Conservation (phyloP, 2,797 vertebrate species). For the Dicrostonyx torquatus region DNA sequence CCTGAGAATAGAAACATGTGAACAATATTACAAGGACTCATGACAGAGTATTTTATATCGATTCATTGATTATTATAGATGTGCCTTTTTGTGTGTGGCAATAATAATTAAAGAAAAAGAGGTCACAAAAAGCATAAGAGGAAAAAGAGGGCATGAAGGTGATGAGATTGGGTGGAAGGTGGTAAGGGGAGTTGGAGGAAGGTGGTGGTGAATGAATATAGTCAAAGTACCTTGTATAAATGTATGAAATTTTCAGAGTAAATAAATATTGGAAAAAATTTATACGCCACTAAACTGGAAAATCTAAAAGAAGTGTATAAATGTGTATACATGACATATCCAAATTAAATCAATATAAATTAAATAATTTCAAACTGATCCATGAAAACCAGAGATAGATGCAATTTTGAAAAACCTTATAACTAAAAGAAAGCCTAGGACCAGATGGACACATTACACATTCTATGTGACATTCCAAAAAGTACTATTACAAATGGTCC, state of each 20-base stretch:
- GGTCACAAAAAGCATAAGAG: neutral
- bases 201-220: neutral
- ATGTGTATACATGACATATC: neutral
- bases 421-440: neutral
- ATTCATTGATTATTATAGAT: neutral
- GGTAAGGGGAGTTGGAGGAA: neutral
- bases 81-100: neutral
- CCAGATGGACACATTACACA: neutral
- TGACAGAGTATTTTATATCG: neutral
- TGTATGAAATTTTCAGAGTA: neutral
- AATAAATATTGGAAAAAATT: neutral
- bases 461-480: neutral
- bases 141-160: neutral
- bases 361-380: neutral
- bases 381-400: neutral
- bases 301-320: neutral
- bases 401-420: neutral
- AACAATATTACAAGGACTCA: neutral
- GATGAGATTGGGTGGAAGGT: neutral
- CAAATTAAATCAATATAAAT: neutral
- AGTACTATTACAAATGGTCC: neutral
- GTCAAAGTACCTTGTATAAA: neutral
- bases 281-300: neutral
- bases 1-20: neutral
- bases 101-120: neutral